phyloP scores from a whole-genome alignment of 2,113 vertebrate species.

The Lichenostomus cassidix region DNA sequence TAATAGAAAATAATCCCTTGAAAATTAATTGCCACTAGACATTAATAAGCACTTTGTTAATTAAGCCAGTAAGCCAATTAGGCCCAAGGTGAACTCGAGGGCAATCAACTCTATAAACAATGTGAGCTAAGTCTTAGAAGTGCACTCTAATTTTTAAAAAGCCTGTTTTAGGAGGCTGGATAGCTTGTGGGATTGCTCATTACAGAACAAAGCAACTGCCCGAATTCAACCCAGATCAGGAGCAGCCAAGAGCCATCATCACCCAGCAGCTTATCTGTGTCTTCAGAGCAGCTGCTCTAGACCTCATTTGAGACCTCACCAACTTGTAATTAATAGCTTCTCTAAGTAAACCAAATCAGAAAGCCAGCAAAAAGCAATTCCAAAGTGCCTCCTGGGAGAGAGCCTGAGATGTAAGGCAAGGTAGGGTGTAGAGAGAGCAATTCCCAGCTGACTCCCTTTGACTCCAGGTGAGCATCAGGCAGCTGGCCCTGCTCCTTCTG shows the following conservation, averaged over 20 bases:
- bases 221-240: background rate
- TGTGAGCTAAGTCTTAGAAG: constrained; percentile 7
- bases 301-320: background rate
- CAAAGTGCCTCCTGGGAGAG: background rate
- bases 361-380: constrained; percentile 4
- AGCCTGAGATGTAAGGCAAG: background rate
- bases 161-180: background rate
- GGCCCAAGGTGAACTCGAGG: constrained; percentile 61
- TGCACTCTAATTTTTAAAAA: background rate
- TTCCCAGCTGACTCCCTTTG: background rate
- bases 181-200: background rate
- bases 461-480: accelerated
- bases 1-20: constrained; percentile 64
- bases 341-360: background rate
- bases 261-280: background rate
- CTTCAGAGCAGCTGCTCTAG: background rate
- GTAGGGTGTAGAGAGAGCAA: background rate
- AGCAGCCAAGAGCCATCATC: constrained; percentile 4
- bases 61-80: constrained; percentile 64
- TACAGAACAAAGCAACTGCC: constrained; percentile 8
- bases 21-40: constrained; percentile 61
- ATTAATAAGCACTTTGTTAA: constrained; percentile 64
- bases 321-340: background rate
- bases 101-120: constrained; percentile 39
- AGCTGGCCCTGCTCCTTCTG: background rate